Evolutionary conservation across 2,888 invertebrate species (phyloP), one percentile per base, ranked within the genome.

Genomic region (Tetragonisca angustula): DNA sequence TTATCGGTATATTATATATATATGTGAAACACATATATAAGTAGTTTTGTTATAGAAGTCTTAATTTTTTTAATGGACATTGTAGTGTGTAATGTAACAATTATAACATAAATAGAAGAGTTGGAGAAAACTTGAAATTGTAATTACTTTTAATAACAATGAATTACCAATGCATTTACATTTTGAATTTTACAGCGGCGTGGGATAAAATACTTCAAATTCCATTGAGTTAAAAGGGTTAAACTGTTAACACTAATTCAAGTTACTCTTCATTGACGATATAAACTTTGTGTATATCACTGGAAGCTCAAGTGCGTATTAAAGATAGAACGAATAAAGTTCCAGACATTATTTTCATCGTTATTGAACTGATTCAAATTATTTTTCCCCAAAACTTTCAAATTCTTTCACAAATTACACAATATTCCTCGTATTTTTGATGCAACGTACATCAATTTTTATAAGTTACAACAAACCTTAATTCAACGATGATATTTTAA

Each of bases 211-310:
- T 62, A 19, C 13, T 64, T 64, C 32, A 13, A 21, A 21, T 21
- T 32, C 5, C 27, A 13, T 64, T 21, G 32, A 32, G 21, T 64
- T 64, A 13, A 19, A 21, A 64, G 32, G 21, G 32, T 64, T 64
- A 64, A 64, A 36, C n/a, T 65, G 21, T 65, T 65, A 65, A 65
- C 6, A 65, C 13, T 36, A 65, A 65, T 65, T 65, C 21, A 21
- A 65, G 36, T 65, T 36, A 65, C 15, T 13, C 36, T 65, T 36
- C n/a, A 36, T 65, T 65, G 36, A 15, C 9, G 36, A n/a, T 65
- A 36, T n/a, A 36, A 15, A 21, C 36, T 65, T 65, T 36, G 5
- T 36, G 9, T 62, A 19, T 11, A 32, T 62, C 19, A 11, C 3
- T 62, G 27, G 27, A 62, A 32, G 56, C 56, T 56, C 56, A n/a